Evolutionary conservation across 30 jellyfish, hydroid and myxozoan species (phyloP).

Genomic region (Cassiopea xamachana): DNA sequence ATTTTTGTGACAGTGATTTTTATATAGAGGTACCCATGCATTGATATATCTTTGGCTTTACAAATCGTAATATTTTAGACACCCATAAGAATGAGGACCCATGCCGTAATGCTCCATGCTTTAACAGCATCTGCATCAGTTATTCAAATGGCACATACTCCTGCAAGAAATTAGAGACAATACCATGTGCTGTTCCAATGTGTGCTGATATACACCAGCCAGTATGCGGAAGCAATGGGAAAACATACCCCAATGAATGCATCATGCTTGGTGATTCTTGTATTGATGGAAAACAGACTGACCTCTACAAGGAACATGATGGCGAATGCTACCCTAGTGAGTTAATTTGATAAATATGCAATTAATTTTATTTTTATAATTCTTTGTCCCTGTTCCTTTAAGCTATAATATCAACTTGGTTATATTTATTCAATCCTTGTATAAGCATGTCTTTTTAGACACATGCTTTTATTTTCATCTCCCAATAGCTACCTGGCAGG

Average conservation of each 20-base stretch:
- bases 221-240: conserved; percentile 71
- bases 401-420: no score
- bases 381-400: neutral
- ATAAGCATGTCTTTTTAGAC: no score
- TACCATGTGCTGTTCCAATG: conserved; percentile 75
- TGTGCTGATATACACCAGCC: conserved; percentile 62
- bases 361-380: neutral
- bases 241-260: conserved; percentile 65
- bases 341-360: neutral
- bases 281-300: conserved; percentile 32
- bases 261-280: conserved; percentile 68
- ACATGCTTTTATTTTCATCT: no score
- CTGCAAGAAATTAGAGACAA: conserved; percentile 39
- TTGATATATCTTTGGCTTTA: neutral
- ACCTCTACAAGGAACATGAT: conserved; percentile 60
- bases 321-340: conserved; percentile 71
- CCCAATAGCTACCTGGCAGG: no score
- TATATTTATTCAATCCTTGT: no score
- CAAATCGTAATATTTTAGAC: neutral
- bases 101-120: conserved; percentile 67
- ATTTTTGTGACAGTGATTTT: no score
- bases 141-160: conserved; percentile 52
- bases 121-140: conserved; percentile 70
- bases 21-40: neutral
- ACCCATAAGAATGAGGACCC: conserved; percentile 46